A percentile compares a stretch with the other conserved stretches of the same genome.
Evolutionary conservation across 2,888 invertebrate species (phyloP).

Genomic region (Macroteleia sp.): DNA sequence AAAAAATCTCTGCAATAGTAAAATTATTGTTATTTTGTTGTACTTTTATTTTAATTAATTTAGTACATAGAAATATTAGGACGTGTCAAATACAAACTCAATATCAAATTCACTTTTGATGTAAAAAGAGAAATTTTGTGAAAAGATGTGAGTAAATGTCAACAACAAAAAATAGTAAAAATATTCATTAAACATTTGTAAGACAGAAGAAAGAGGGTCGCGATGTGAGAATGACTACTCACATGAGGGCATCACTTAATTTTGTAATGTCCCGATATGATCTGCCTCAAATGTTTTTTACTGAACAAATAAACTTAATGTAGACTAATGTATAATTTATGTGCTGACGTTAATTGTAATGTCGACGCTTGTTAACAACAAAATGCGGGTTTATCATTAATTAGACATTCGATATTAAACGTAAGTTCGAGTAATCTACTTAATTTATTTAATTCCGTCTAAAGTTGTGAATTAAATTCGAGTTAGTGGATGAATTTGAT

Average conservation of each 20-base stretch:
- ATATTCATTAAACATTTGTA: no score
- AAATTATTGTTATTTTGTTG: no score
- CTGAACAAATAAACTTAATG: constrained; percentile 32
- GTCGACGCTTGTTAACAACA: constrained; percentile 24
- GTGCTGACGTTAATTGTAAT: constrained; percentile 32
- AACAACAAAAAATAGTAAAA: no score
- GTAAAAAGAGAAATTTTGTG: no score
- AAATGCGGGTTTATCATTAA: constrained; percentile 27
- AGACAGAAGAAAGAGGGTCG: no score
- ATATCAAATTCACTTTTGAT: no score
- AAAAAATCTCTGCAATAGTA: no score
- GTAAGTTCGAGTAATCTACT: neutral
- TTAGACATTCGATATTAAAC: constrained; percentile 8
- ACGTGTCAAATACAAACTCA: no score
- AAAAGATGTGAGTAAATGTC: no score
- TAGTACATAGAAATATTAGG: no score
- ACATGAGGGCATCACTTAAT: constrained; percentile 45
- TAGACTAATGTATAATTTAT: constrained; percentile 33
- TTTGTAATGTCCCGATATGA: constrained; percentile 34
- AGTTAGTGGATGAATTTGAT: constrained; percentile 9
- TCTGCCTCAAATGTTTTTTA: constrained; percentile 34
- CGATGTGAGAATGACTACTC: constrained; percentile 43
- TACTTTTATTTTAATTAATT: no score
- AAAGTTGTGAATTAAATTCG: neutral
- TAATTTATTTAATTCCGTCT: constrained; percentile 8